phyloP scores from a whole-genome alignment of 2,888 invertebrate species.

The Bursaphelenchus okinawaensis region DNA sequence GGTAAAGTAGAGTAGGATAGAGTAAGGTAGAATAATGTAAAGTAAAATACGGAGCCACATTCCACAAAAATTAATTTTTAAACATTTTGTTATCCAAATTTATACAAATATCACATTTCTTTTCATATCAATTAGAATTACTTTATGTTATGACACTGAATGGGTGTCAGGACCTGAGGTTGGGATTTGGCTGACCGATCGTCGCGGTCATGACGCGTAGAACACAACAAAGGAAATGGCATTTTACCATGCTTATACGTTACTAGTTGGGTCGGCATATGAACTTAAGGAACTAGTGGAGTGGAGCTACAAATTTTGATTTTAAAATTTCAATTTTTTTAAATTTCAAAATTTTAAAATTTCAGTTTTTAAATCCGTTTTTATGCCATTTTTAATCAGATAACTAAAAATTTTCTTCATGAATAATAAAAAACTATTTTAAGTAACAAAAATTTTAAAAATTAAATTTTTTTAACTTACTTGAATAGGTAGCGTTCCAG shows the following conservation, averaged over 20 bases:
- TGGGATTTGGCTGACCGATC: not conserved
- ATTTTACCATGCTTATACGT: conserved; percentile 5
- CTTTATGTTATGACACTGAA: not conserved
- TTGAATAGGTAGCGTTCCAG: conserved; percentile 12
- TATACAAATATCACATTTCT: not conserved
- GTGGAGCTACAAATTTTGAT: not conserved
- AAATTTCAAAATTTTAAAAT: not conserved
- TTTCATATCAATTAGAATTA: not conserved
- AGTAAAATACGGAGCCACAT: too few relatives aligned
- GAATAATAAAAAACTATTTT: not conserved
- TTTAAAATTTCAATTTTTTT: not conserved
- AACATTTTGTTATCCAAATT: too few relatives aligned
- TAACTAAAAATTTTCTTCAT: not conserved
- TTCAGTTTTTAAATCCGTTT: not conserved
- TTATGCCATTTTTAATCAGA: conserved; percentile 1
- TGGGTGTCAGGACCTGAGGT: not conserved
- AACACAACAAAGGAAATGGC: not conserved
- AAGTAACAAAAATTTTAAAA: conserved; percentile 5
- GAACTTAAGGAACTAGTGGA: conserved; percentile 10
- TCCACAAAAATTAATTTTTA: too few relatives aligned
- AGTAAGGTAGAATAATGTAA: too few relatives aligned
- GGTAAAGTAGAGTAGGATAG: too few relatives aligned
- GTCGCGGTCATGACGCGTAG: not conserved
- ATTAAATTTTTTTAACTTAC: not conserved
- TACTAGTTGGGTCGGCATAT: conserved; percentile 13